phyloP scores from a whole-genome alignment of 2,797 vertebrate species.

The Remorina albescens region DNA sequence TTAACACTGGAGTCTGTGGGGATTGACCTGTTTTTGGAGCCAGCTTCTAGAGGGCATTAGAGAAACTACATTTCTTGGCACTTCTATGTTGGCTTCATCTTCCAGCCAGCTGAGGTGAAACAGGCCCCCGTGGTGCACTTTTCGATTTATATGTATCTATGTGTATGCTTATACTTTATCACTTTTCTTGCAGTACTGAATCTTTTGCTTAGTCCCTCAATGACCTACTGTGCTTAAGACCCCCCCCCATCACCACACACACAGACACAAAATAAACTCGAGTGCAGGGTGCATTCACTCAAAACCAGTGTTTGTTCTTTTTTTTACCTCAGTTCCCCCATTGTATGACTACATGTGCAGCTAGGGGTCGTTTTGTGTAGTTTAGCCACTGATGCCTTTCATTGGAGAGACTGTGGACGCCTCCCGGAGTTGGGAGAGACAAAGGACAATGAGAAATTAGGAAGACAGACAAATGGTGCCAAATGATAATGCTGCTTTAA shows the following conservation, averaged over 20 bases:
- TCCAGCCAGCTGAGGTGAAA: too few relatives aligned
- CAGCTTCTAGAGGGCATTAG: too few relatives aligned
- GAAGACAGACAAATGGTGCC: conserved; percentile 12
- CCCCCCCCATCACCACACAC: not conserved
- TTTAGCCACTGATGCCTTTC: conserved; percentile 27
- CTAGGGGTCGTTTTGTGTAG: not conserved
- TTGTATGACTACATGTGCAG: conserved; percentile 6
- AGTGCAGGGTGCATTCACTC: conserved; percentile 1
- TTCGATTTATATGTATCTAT: too few relatives aligned
- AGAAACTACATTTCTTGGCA: too few relatives aligned
- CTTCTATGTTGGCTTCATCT: too few relatives aligned
- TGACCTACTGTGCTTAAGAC: too few relatives aligned
- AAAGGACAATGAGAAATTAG: conserved; percentile 30
- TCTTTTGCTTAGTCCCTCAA: too few relatives aligned
- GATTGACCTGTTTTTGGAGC: too few relatives aligned
- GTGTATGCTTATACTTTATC: too few relatives aligned
- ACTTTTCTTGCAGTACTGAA: too few relatives aligned
- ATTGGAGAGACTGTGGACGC: conserved; percentile 19
- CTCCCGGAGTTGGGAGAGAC: conserved; percentile 25
- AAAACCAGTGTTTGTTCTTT: conserved; percentile 6
- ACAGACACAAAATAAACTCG: not conserved
- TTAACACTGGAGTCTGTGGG: too few relatives aligned
- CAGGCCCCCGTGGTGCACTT: too few relatives aligned
- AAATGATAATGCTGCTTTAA: conserved; percentile 22
- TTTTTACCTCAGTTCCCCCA: conserved; percentile 7